A percentile compares a stretch with the other conserved stretches of the same genome.
Evolutionary conservation across 2,888 invertebrate genomes (phyloP).

Genomic region (Cephus spinipes): DNA sequence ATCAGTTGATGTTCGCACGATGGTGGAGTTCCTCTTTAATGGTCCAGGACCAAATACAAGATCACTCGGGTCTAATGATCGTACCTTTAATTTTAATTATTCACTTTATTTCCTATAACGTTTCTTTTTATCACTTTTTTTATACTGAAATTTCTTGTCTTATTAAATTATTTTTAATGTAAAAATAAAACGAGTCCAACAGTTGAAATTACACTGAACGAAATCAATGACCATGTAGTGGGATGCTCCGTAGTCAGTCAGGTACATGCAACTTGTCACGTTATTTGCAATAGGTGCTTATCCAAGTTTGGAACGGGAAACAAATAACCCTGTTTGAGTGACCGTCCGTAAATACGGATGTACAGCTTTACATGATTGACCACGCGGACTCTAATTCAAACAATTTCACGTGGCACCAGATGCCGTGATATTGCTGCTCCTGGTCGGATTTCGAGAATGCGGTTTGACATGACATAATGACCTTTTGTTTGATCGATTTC

Average conservation of each 20-base stretch:
- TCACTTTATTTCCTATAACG: neutral
- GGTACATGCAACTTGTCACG: slow-evolving; percentile 17
- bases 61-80: slow-evolving; percentile 51
- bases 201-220: neutral
- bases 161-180: neutral
- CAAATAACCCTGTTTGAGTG: slow-evolving; percentile 46
- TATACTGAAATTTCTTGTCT: neutral
- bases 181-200: neutral
- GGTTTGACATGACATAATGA: neutral
- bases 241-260: neutral
- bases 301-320: slow-evolving; percentile 33
- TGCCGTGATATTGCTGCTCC: slow-evolving; percentile 12
- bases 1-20: slow-evolving; percentile 58
- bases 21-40: slow-evolving; percentile 61
- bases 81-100: slow-evolving; percentile 2
- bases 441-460: neutral
- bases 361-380: slow-evolving; percentile 39
- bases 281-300: neutral
- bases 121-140: neutral
- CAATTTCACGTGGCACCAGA: slow-evolving; percentile 36
- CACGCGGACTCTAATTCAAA: slow-evolving; percentile 29
- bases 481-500: neutral
- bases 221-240: neutral
- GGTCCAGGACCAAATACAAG: slow-evolving; percentile 45
- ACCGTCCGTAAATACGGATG: slow-evolving; percentile 42